These are phyloP conservation scores for Drosophila paramelanica DNA, from an alignment of 2,888 invertebrate species.

Conservation along the genomic window DNA sequence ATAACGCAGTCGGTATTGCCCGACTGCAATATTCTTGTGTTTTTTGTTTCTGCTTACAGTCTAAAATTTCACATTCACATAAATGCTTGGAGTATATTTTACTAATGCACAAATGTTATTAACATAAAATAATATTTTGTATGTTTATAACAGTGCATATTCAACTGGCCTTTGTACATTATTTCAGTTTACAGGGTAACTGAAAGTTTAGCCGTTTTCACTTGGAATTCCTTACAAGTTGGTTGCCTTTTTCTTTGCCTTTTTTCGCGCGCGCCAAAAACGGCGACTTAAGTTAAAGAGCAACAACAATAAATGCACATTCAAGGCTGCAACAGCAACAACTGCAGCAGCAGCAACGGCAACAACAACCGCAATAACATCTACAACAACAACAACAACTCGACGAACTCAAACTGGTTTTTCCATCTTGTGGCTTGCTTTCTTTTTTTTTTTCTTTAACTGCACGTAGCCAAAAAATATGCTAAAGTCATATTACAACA, in stretches of 20 bases:
- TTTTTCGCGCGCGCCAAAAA: slow-evolving; percentile 73
- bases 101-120: slow-evolving; percentile 1
- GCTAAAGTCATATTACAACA: slow-evolving; percentile 58
- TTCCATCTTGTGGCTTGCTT: slow-evolving; percentile 59
- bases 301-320: slow-evolving; percentile 73
- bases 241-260: slow-evolving; percentile 31
- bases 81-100: not conserved
- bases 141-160: too few species aligned
- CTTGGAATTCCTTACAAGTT: slow-evolving; percentile 13
- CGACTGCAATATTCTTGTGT: too few species aligned
- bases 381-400: slow-evolving; percentile 36
- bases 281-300: slow-evolving; percentile 47
- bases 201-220: slow-evolving; percentile 12
- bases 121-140: not conserved
- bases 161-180: too few species aligned
- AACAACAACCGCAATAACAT: slow-evolving; percentile 15
- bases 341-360: slow-evolving; percentile 17
- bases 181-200: slow-evolving; percentile 29
- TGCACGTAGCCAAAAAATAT: slow-evolving; percentile 65
- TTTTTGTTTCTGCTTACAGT: too few species aligned
- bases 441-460: slow-evolving; percentile 54
- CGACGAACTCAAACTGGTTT: slow-evolving; percentile 52
- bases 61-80: too few species aligned
- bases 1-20: too few species aligned
- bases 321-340: slow-evolving; percentile 67